phyloP scores from a whole-genome alignment of 2,888 invertebrate species.

The Magallana nippona region DNA sequence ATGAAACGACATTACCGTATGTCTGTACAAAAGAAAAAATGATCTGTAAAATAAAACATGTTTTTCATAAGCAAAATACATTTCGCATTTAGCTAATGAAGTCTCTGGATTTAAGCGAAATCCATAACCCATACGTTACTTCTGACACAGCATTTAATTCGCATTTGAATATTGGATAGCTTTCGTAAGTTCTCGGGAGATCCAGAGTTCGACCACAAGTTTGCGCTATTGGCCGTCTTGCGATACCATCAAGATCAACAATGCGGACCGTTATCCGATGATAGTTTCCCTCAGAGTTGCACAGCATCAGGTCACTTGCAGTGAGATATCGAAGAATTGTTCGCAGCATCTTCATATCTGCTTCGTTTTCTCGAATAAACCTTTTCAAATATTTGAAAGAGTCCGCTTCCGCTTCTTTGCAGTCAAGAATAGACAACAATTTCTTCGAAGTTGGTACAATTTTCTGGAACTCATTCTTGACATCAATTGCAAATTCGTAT shows the following conservation, averaged over 20 bases:
- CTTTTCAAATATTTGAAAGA: conserved; percentile 36
- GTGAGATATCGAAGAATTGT: conserved; percentile 25
- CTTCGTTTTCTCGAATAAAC: conserved; percentile 15
- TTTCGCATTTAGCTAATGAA: too few relatives aligned
- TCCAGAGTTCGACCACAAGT: conserved; percentile 35
- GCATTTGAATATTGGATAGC: conserved; percentile 32
- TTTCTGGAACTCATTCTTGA: conserved; percentile 32
- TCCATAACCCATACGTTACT: conserved; percentile 36
- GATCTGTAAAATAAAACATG: too few relatives aligned
- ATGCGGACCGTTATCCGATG: conserved; percentile 7
- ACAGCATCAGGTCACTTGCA: conserved; percentile 31
- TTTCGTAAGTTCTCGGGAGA: conserved; percentile 18
- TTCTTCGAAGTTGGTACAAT: conserved; percentile 39
- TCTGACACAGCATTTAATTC: conserved; percentile 32
- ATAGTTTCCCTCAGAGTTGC: conserved; percentile 25
- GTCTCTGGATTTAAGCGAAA: not conserved
- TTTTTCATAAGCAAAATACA: too few relatives aligned
- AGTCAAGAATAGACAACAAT: not conserved
- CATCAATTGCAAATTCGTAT: conserved; percentile 36
- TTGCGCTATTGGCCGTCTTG: conserved; percentile 32
- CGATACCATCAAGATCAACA: not conserved
- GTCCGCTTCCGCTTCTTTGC: too few relatives aligned
- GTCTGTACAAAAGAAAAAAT: too few relatives aligned
- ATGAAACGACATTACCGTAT: too few relatives aligned
- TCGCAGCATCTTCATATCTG: conserved; percentile 23